phyloP scores from a whole-genome alignment of 2,113 vertebrate species.

The Cyphomyrus plagiostoma region DNA sequence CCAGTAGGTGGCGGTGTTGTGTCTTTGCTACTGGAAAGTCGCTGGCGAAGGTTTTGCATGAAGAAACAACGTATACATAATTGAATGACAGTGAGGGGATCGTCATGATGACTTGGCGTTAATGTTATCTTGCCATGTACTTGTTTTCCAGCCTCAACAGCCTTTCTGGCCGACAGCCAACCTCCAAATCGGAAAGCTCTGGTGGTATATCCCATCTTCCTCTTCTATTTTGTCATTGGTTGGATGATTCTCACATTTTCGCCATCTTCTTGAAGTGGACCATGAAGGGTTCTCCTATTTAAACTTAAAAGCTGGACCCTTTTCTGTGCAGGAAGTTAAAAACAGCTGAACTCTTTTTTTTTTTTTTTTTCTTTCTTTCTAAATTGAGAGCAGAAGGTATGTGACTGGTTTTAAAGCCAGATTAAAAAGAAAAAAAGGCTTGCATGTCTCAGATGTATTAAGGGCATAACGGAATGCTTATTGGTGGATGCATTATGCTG shows the following conservation, averaged over 20 bases:
- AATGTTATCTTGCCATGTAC: not conserved
- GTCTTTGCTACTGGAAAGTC: not conserved
- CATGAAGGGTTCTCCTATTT: not conserved
- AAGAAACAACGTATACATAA: not conserved
- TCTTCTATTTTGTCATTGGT: constrained; percentile 96
- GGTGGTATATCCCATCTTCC: constrained; percentile 90
- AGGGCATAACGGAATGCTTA: not conserved
- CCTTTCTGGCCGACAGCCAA: constrained; percentile 88
- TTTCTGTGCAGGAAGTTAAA: constrained; percentile 1
- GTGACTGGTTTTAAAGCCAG: not conserved
- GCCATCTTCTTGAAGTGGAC: constrained; percentile 28
- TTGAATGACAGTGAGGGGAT: not conserved
- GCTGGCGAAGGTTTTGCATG: not conserved
- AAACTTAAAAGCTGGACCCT: not conserved
- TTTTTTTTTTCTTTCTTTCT: not conserved
- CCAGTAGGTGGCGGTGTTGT: constrained; percentile 29
- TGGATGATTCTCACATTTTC: constrained; percentile 93
- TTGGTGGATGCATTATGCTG: not conserved
- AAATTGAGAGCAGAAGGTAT: not conserved
- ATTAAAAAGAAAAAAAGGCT: not conserved
- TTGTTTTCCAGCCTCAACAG: constrained; percentile 76
- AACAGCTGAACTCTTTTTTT: not conserved
- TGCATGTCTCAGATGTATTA: not conserved
- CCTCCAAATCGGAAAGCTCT: constrained; percentile 85
- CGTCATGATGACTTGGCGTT: not conserved